A percentile compares a stretch with the other conserved stretches of the same genome.
Evolutionary conservation across 2,113 vertebrate species (phyloP).

Genomic region (Atractosteus spatula): DNA sequence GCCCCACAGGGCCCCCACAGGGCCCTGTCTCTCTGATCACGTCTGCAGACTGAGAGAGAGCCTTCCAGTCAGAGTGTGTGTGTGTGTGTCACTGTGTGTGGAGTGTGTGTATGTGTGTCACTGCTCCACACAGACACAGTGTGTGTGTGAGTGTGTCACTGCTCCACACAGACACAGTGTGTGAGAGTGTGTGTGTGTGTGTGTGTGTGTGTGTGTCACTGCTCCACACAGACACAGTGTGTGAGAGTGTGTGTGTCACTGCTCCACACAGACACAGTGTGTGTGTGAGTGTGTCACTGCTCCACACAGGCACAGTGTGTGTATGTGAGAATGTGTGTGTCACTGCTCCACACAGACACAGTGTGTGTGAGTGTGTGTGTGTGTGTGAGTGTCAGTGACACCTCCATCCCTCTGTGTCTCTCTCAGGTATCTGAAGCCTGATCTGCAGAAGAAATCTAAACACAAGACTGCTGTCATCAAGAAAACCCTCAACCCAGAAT

Average conservation of each 20-base stretch:
- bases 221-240: background rate
- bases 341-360: background rate
- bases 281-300: background rate
- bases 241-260: background rate
- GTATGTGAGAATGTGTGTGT: constrained; percentile 14
- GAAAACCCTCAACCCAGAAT: constrained; percentile 85
- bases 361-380: too few species aligned
- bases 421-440: constrained; percentile 79
- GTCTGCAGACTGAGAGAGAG: background rate
- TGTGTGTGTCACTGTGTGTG: background rate
- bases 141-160: background rate
- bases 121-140: background rate
- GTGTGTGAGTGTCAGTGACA: too few species aligned
- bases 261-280: background rate
- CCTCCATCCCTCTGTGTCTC: background rate
- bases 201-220: background rate
- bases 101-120: background rate
- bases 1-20: constrained; percentile 17
- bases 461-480: constrained; percentile 84
- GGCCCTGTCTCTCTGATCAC: constrained; percentile 4
- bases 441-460: constrained; percentile 82
- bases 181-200: background rate
- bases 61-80: background rate
- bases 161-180: background rate
- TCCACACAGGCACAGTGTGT: too few species aligned